Evolutionary conservation across 2,113 vertebrate species (phyloP), one percentile per base, ranked within the genome.

Genomic region (Ophiodon elongatus): DNA sequence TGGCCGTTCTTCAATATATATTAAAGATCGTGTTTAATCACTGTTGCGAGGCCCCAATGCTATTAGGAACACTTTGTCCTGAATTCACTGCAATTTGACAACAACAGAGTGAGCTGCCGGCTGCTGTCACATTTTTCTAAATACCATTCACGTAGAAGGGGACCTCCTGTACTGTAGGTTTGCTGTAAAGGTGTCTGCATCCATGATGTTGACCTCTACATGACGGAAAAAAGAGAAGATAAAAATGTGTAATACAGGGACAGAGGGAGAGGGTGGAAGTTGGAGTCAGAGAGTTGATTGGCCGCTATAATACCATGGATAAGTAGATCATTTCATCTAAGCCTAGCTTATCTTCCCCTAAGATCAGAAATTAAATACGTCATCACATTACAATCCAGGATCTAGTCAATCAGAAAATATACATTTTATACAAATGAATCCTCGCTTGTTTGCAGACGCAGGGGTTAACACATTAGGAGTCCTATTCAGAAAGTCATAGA

Each of bases 21-120:
- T 93, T 94, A 94, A 93, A 94, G 89, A 93, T 94, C 88, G 87
- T 82, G 88, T 94, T 94, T 92, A 94, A 95, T 95, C 89, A 93
- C 79, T 84, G 73, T 54, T 82, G 72, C 80, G 85, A 15, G 21
- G 60, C 56, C 60, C 47, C 73, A 8, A 27, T 0, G 54, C 57
- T 54, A 84, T 84, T 86, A 83, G 57, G 54, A 66, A 31, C 37
- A 63, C 63, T 76, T 41, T 37, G 63, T 68, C 76, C 80, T 79
- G 43, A 79, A 79, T 80, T 76, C 63, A 73, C 67, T 52, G 13
- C 27, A 52, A 80, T 79, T 71, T 79, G 78, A 77, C 19, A 50
- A 71, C 9, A 60, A 45, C 43, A 57, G 80, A 75, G 70, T 59
- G 31, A 56, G 60, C 68, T 33, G 4, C 39, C 70, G 66, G 52